Evolutionary conservation across 2,888 invertebrate species (phyloP), one percentile per base, ranked within the genome.

Genomic region (Agrotis exclamationis): DNA sequence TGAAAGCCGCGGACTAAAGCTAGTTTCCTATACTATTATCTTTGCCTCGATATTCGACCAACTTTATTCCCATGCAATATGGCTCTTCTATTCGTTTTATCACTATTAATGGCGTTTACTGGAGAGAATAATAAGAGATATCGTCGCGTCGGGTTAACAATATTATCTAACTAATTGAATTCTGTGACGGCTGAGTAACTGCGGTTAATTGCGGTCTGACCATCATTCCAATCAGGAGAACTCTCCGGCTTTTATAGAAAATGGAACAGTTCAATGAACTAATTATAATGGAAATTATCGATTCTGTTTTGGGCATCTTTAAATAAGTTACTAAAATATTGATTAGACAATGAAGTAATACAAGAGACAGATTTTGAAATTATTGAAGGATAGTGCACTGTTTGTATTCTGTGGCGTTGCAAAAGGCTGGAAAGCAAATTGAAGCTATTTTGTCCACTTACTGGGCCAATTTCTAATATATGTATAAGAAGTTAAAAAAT

Each of bases 131-230:
- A 39, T 39, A 39, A 39, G 39, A 65, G 64, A 62, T 62, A 74
- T 81, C 60, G 66, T 48, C 65, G 73, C 60, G 66, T 48, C 65
- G 73, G 24, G 50, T 67, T 79, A 85, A 85, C 69, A 73, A 73
- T 74, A 76, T 82, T 74, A 79, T 76, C 79, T 76, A 51, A 58
- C 54, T 84, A 83, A 85, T 85, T 82, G 72, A 74, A 74, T 76
- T 84, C 59, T 66, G 60, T 74, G 67, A 70, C 67, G 73, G 67
- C 59, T 72, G 68, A 72, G 70, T 72, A 67, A 68, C 76, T 56
- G 62, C 57, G 68, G 76, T 79, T 82, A 76, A 83, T 83, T 79
- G 76, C 70, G 51, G 22, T 50, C 71, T 51, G 71, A 60, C 79
- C 68, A 82, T 82, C 58, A 67, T 70, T 73, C 64, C 70, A 74